These are phyloP conservation scores for Dolichotis patagonum DNA, from an alignment of 2,113 vertebrate species.

Conservation along the genomic window DNA sequence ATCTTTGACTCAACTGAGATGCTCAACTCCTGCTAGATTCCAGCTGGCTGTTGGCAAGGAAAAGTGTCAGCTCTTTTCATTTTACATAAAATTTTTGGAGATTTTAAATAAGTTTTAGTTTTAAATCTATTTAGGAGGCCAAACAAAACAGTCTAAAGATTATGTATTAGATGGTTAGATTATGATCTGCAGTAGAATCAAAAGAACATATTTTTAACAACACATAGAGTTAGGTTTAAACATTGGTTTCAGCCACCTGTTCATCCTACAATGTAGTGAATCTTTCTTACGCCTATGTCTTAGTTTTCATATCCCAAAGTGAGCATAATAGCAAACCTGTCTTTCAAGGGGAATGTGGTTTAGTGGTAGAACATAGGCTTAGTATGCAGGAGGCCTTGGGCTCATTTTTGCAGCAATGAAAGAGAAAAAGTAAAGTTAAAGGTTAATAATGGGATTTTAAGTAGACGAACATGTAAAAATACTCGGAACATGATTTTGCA, in stretches of 20 bases:
- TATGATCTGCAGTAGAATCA: neutral
- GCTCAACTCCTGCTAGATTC: neutral
- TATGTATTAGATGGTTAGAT: neutral
- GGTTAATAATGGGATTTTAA: neutral
- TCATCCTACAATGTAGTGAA: neutral
- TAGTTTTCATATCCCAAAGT: neutral
- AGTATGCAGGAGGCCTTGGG: too few relatives aligned
- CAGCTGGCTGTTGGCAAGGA: neutral
- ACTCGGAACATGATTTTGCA: neutral
- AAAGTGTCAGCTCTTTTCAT: neutral
- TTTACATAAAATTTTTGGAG: neutral
- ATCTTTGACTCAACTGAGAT: neutral
- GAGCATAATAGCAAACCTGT: neutral
- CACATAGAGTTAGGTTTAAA: neutral
- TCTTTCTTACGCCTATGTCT: neutral
- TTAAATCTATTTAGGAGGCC: neutral
- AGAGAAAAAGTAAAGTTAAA: neutral
- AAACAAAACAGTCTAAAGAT: neutral
- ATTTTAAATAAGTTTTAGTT: slow-evolving; percentile 24
- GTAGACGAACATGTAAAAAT: neutral
- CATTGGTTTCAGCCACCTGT: neutral
- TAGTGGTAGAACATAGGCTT: too few relatives aligned
- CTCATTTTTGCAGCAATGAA: neutral
- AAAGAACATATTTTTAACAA: neutral
- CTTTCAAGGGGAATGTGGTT: neutral